phyloP scores from a whole-genome alignment of 2,797 vertebrate species.

The Sebastes diploproa region DNA sequence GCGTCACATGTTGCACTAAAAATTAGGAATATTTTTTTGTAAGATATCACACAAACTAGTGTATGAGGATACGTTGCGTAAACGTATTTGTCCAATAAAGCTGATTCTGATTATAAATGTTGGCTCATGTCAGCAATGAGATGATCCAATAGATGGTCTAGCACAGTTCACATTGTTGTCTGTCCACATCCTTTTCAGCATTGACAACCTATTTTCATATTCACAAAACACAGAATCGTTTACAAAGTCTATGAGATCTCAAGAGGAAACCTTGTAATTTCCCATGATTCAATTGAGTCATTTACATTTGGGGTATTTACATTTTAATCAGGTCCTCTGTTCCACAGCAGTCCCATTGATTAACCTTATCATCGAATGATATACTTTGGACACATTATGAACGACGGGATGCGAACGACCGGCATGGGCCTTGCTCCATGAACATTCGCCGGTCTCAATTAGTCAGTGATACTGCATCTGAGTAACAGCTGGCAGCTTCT shows the following conservation, averaged over 20 bases:
- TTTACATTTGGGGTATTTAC: constrained; percentile 78
- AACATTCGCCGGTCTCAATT: constrained; percentile 82
- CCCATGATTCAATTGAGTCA: constrained; percentile 63
- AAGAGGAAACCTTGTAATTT: constrained; percentile 58
- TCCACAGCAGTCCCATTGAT: constrained; percentile 77
- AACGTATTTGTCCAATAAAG: not conserved
- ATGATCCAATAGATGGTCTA: not conserved
- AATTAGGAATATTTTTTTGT: not conserved
- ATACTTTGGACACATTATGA: constrained; percentile 78
- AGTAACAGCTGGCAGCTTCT: constrained; percentile 86
- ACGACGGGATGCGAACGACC: constrained; percentile 57
- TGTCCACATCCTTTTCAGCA: not conserved
- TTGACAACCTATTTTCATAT: not conserved
- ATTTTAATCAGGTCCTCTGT: constrained; percentile 78
- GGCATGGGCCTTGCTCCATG: constrained; percentile 67
- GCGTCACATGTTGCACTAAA: not conserved
- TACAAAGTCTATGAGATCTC: constrained; percentile 41
- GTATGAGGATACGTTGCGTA: too few species aligned
- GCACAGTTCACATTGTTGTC: not conserved
- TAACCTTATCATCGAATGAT: constrained; percentile 80
- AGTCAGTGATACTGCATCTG: constrained; percentile 83
- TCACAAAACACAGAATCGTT: constrained; percentile 17
- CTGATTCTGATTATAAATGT: not conserved
- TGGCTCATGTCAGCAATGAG: not conserved
- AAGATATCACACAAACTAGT: not conserved